These are phyloP conservation scores for Procavia capensis DNA, from an alignment of 2,113 vertebrate species.

Conservation along the genomic window DNA sequence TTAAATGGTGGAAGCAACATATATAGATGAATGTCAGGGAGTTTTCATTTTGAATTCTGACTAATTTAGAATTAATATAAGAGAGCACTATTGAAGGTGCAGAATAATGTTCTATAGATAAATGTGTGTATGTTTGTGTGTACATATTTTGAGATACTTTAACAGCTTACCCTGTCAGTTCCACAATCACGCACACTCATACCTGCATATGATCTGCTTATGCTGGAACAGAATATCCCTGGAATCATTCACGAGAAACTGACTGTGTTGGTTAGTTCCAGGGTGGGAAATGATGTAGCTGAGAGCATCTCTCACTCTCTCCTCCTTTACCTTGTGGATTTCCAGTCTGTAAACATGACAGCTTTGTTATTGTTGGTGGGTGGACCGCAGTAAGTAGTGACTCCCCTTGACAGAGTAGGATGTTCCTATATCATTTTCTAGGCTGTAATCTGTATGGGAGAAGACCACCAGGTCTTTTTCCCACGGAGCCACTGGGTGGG, in stretches of 20 bases:
- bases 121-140: not conserved
- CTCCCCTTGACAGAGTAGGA: not conserved
- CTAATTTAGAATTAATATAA: not conserved
- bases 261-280: not conserved
- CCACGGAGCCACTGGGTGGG: too few relatives aligned
- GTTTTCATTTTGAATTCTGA: not conserved
- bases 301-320: not conserved
- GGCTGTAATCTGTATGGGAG: not conserved
- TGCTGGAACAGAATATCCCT: not conserved
- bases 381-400: not conserved
- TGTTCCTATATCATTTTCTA: not conserved
- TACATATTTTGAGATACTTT: not conserved
- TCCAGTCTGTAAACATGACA: not conserved
- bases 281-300: not conserved
- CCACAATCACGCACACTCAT: fast-evolving
- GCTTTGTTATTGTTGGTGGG: not conserved
- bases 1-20: not conserved
- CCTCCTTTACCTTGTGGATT: not conserved
- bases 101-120: not conserved
- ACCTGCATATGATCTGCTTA: not conserved
- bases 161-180: not conserved
- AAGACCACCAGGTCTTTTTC: too few relatives aligned
- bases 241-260: not conserved
- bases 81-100: not conserved
- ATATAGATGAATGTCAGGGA: not conserved